A percentile compares a stretch with the other conserved stretches of the same genome.
These are phyloP conservation scores for Papilio xuthus DNA, from an alignment of 1,140 invertebrate genomes.

Conservation along the genomic window DNA sequence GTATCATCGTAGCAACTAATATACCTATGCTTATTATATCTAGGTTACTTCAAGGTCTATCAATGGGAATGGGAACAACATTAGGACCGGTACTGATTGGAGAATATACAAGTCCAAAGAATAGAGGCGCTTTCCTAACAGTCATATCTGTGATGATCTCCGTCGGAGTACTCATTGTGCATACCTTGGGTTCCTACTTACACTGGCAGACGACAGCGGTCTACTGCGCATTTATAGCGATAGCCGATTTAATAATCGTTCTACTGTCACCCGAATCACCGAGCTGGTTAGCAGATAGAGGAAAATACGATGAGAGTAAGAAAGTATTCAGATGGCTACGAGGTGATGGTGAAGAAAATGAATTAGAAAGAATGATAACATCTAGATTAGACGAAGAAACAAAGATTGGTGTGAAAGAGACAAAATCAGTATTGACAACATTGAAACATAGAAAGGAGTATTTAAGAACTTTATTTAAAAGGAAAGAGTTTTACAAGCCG, in stretches of 20 bases:
- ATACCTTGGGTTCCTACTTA: slow-evolving; percentile 51
- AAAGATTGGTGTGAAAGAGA: slow-evolving; percentile 45
- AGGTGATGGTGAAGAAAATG: slow-evolving; percentile 53
- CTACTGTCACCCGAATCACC: slow-evolving; percentile 56
- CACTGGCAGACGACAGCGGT: slow-evolving; percentile 52
- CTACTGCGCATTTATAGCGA: slow-evolving; percentile 46
- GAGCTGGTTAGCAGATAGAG: slow-evolving; percentile 53
- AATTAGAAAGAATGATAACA: slow-evolving; percentile 56
- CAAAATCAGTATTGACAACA: slow-evolving; percentile 38
- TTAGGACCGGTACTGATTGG: slow-evolving; percentile 55
- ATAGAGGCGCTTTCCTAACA: slow-evolving; percentile 56
- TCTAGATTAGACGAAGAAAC: slow-evolving; percentile 41
- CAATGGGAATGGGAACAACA: slow-evolving; percentile 52
- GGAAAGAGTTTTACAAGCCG: slow-evolving; percentile 51
- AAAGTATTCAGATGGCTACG: slow-evolving; percentile 56
- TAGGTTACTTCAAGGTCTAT: slow-evolving; percentile 54
- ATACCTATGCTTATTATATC: slow-evolving; percentile 47
- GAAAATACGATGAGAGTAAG: slow-evolving; percentile 51
- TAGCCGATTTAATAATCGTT: slow-evolving; percentile 51
- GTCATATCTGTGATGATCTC: slow-evolving; percentile 52
- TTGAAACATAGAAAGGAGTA: slow-evolving; percentile 38
- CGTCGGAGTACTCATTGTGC: slow-evolving; percentile 50
- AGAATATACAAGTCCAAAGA: slow-evolving; percentile 58
- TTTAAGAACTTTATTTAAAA: slow-evolving; percentile 41
- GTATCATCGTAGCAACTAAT: slow-evolving; percentile 45